Conservation (phyloP, 2,797 vertebrate species). For the Sebastes minor region DNA sequence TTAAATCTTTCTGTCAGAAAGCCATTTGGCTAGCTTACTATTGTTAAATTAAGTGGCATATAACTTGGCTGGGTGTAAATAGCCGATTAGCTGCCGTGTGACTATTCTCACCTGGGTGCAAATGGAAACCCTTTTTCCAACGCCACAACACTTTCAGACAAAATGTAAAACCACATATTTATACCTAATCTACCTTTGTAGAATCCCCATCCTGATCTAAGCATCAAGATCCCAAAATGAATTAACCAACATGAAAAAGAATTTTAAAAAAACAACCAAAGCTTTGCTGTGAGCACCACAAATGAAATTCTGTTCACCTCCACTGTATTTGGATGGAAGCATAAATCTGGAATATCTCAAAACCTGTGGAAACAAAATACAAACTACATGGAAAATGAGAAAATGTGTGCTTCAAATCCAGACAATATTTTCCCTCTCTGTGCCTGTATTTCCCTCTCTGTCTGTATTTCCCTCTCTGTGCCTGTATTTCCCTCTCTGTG, state of each 20-base stretch:
- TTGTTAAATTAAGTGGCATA: too few species aligned
- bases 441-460: not conserved
- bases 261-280: not conserved
- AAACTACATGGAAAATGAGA: not conserved
- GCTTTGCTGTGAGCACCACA: not conserved
- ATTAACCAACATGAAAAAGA: not conserved
- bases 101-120: too few species aligned
- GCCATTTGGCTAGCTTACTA: too few species aligned
- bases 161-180: not conserved
- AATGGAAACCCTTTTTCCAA: not conserved
- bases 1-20: too few species aligned
- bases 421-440: not conserved
- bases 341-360: not conserved
- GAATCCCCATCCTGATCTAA: not conserved
- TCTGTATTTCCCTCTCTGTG: not conserved
- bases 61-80: too few species aligned
- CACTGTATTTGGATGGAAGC: not conserved
- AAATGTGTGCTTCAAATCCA: not conserved
- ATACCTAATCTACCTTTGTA: not conserved
- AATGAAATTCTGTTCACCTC: not conserved
- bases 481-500: not conserved
- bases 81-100: too few species aligned
- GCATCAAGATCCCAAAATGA: not conserved
- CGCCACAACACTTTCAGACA: not conserved
- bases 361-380: not conserved